Conservation (phyloP, 2,113 vertebrate genomes). For the Oncorhynchus gorbuscha region DNA sequence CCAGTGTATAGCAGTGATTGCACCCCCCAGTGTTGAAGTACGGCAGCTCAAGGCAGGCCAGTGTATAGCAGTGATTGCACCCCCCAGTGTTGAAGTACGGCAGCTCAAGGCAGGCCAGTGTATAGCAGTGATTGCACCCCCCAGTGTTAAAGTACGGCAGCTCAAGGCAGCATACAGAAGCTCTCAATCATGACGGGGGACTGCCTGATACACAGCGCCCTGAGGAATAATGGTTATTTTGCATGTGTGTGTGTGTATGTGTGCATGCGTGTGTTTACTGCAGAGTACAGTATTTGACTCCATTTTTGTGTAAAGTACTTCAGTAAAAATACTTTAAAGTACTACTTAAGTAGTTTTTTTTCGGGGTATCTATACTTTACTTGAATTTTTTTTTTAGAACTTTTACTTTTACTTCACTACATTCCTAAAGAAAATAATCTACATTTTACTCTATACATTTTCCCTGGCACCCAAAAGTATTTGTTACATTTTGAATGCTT, state of each 20-base stretch:
- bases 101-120: slow-evolving; percentile 14
- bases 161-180: slow-evolving; percentile 24
- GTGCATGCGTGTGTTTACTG: background rate
- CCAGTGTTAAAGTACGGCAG: slow-evolving; percentile 20
- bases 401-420: too few species aligned
- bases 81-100: slow-evolving; percentile 24
- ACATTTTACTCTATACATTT: too few species aligned
- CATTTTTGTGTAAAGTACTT: background rate
- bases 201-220: background rate
- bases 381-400: too few species aligned
- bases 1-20: background rate
- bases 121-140: slow-evolving; percentile 1
- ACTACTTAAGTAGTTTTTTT: too few species aligned
- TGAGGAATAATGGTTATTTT: background rate
- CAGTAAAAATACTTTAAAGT: too few species aligned
- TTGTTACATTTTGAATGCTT: too few species aligned
- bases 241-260: background rate
- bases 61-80: background rate
- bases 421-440: too few species aligned
- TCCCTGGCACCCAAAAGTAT: too few species aligned
- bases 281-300: background rate
- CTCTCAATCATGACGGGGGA: slow-evolving; percentile 9
- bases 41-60: slow-evolving; percentile 14
- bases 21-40: slow-evolving; percentile 25
- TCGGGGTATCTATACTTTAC: too few species aligned